phyloP scores from a whole-genome alignment of 37 sponge, comb jelly and placozoan species.

The Oopsacas minuta region DNA sequence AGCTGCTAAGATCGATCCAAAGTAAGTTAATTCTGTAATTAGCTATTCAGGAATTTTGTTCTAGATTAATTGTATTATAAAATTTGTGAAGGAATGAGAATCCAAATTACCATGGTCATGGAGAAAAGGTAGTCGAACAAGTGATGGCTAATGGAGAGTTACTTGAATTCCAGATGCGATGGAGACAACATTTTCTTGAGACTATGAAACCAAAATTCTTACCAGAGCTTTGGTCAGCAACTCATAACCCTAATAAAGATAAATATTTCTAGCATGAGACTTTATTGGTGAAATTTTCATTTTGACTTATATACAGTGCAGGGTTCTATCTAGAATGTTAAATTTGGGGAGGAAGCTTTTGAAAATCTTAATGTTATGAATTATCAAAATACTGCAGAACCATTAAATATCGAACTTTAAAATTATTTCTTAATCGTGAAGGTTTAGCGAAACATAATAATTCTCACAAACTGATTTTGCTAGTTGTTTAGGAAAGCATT shows the following conservation, averaged over 20 bases:
- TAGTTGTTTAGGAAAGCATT: too few species aligned
- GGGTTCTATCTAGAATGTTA: too few species aligned
- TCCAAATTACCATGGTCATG: constrained; percentile 31
- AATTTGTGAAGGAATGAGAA: constrained; percentile 18
- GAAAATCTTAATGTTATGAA: too few species aligned
- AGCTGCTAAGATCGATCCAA: background rate
- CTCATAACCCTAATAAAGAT: constrained; percentile 38
- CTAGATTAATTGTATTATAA: background rate
- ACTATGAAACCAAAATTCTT: constrained; percentile 51
- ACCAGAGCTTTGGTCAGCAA: constrained; percentile 50
- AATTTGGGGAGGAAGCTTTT: too few species aligned
- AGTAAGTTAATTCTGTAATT: background rate
- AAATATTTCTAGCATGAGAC: background rate
- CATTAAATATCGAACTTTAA: too few species aligned
- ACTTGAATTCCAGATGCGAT: constrained; percentile 43
- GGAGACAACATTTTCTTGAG: constrained; percentile 58
- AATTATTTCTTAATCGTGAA: too few species aligned
- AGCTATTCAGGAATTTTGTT: background rate
- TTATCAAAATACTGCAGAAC: too few species aligned
- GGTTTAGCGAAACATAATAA: too few species aligned
- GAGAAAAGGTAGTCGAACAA: constrained; percentile 35
- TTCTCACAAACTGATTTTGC: too few species aligned
- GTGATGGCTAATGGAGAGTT: constrained; percentile 27
- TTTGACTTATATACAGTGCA: too few species aligned
- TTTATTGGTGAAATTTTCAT: too few species aligned